Evolutionary conservation across 1,140 invertebrate genomes (phyloP).

Genomic region (Pectinophora gossypiella): DNA sequence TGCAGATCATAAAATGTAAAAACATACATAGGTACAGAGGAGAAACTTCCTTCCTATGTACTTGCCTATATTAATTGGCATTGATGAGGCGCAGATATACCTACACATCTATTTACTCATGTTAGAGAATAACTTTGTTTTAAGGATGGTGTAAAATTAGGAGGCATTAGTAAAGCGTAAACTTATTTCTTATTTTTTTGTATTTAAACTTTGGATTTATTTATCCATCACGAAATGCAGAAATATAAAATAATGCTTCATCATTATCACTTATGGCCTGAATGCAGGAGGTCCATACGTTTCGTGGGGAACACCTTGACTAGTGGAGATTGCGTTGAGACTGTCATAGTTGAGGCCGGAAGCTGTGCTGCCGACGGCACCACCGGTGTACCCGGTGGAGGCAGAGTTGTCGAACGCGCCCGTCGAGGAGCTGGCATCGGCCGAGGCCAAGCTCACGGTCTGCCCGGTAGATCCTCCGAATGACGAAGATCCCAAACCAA

Average conservation of each 20-base stretch:
- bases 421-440: neutral
- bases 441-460: neutral
- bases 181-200: too few species aligned
- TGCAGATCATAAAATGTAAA: too few species aligned
- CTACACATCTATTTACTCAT: too few species aligned
- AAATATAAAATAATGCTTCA: too few species aligned
- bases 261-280: slow-evolving; percentile 21
- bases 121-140: too few species aligned
- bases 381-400: neutral
- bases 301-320: slow-evolving; percentile 62
- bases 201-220: too few species aligned
- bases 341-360: slow-evolving; percentile 14
- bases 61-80: neutral
- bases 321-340: slow-evolving; percentile 41
- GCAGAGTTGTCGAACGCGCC: neutral
- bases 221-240: too few species aligned
- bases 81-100: neutral
- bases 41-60: neutral
- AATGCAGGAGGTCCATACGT: slow-evolving; percentile 57
- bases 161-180: too few species aligned
- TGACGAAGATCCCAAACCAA: neutral
- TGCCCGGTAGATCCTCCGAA: neutral
- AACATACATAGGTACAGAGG: too few species aligned
- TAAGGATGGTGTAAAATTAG: too few species aligned
- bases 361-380: neutral